Conservation (phyloP, 1,140 invertebrate species). For the Euglossa dilemma region DNA sequence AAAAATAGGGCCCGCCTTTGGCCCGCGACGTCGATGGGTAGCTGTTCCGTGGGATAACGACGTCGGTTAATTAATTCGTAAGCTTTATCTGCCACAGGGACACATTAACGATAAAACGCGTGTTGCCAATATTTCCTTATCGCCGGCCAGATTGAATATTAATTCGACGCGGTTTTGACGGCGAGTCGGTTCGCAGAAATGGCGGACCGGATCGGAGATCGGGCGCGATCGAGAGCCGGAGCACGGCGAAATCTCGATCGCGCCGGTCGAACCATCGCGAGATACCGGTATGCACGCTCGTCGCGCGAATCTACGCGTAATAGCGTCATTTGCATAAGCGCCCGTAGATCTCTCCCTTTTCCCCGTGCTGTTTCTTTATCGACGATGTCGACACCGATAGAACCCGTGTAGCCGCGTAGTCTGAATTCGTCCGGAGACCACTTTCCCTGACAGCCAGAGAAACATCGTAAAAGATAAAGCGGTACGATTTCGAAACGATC, state of each 20-base stretch:
- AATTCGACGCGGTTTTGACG: constrained; percentile 51
- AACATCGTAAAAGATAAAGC: neutral
- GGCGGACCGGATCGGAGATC: constrained; percentile 45
- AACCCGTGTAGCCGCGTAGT: neutral
- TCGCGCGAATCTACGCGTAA: neutral
- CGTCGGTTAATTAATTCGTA: constrained; percentile 74
- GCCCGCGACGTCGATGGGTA: constrained; percentile 16
- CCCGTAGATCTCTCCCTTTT: neutral
- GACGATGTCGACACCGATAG: neutral
- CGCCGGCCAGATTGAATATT: constrained; percentile 69
- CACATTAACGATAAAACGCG: constrained; percentile 62
- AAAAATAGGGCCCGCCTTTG: constrained; percentile 6
- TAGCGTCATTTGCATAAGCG: constrained; percentile 4
- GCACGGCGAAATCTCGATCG: constrained; percentile 21
- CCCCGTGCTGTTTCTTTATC: neutral
- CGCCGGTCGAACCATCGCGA: neutral
- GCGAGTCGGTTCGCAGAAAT: constrained; percentile 46
- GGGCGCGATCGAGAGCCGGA: constrained; percentile 1
- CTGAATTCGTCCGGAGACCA: neutral
- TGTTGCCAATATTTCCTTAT: constrained; percentile 70
- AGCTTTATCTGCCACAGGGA: constrained; percentile 70
- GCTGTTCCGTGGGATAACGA: constrained; percentile 8
- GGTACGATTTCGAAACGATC: neutral
- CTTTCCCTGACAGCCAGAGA: neutral
- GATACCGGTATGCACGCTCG: neutral